Base-by-base conservation (phyloP, 2,797 vertebrate species). In the Helostoma temminkii region DNA sequence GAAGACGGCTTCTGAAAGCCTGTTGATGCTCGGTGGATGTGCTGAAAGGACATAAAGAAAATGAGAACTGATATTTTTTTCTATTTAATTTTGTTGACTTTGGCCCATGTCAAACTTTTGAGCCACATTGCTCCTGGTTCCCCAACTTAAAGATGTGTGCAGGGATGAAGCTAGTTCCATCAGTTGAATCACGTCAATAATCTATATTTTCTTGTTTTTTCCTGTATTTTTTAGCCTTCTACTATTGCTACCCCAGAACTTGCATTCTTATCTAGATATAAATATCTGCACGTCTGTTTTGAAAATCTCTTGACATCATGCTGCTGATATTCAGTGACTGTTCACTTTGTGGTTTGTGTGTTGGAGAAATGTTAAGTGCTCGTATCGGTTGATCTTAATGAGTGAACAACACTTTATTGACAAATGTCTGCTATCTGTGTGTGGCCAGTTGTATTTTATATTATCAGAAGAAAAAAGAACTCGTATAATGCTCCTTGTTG, bases 401-500 rank as follows among this genome's bases (percentile, higher is more conserved):
- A 87, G 90, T 88, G 89, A 86, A 85, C 80, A 82, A 83, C 74
- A 92, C 83, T 86, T 89, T 87, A 82, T 83, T 84, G 83, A 90
- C 81, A 91, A 88, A 87, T 70, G 90, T 91, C 89, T 91, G 85
- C 90, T 93, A 89, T 91, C 83, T 91, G 82, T 92, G 85, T 80
- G 83, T 88, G 92, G 91, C 92, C 93, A 94, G 89, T 92, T 93
- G 89, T 90, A 74, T 91, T 94, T 92, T 88, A 79, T 91, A 90
- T 90, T 79, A 85, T 84, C 64, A 75, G 78, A 85, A 74, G 79
- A 67, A 74, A 72, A 79, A 81, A 69, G 3, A 63, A 76, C 64
- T 87, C 89, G 67, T 79, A 76, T 80, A 59, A 73, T 50, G 71
- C 81, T 80, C 72, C 81, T 22, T 43, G 67, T 22, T 43, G 67